Evolutionary conservation across 2,797 vertebrate genomes (phyloP), one percentile per base, ranked within the genome.

Genomic region (Gila robusta): DNA sequence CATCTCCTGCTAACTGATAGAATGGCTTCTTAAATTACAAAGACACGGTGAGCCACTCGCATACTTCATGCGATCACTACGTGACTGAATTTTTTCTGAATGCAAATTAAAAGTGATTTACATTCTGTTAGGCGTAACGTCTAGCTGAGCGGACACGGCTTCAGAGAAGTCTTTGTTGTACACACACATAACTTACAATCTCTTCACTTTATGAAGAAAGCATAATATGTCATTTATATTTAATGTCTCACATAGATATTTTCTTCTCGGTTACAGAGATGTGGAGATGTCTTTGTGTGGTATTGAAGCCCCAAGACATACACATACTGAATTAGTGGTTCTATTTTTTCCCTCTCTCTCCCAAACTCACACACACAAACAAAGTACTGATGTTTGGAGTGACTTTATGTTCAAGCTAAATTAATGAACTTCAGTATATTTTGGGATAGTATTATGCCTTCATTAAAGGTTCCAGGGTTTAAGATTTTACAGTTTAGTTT

Each of bases 21-120:
- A 93, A 91, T 90, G 87, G 82, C 89, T 90, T 87, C 92, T 94
- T 94, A 94, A 94, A 94, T 94, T 94, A 93, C 91, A 93, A 93
- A 93, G 91, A 93, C 90, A 92, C 89, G 91, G 93, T 90, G 92
- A 91, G 93, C 90, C 93, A 89, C 88, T 89, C 91, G 88, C 90
- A 87, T 47, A 82, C 69, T 67, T 69, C 44, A 79, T 19, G 26
- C 7, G 0, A 23, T 69, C 28, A 14, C 1, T 78, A 86, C 79
- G 47, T 92, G 80, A 93, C 94, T 93, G 91, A 93, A 94, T 93
- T 35, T 93, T 71, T 94, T 92, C 92, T 88, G 70, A 89, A 89
- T 90, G 90, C 91, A 94, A 94, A 94, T 94, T 93, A 94, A 94
- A 91, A 66, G 84, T 87, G 88, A 91, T 92, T 90, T 86, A 54